These are phyloP conservation scores for Eira barbara DNA, from an alignment of 2,113 vertebrate species.

Conservation along the genomic window DNA sequence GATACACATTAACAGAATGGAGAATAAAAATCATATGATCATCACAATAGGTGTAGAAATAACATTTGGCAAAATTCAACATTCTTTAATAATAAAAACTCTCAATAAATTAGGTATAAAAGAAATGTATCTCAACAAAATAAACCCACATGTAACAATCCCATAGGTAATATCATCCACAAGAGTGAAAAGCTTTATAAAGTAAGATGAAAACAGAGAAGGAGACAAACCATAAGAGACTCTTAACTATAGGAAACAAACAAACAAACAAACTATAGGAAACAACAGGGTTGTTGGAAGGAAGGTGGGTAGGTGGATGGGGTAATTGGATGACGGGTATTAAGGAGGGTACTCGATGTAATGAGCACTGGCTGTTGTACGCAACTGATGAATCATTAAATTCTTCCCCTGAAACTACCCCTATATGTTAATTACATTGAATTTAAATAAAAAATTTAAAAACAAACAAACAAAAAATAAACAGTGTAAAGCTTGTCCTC, in stretches of 20 bases:
- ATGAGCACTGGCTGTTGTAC: background rate
- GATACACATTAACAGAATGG: background rate
- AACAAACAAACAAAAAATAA: background rate
- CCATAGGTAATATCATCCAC: background rate
- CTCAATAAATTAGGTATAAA: background rate
- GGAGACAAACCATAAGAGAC: background rate
- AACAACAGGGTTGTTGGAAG: background rate
- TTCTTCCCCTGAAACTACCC: background rate
- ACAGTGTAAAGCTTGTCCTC: background rate
- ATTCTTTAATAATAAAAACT: background rate
- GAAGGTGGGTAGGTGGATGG: background rate
- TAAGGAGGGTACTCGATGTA: background rate
- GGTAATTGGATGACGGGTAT: background rate
- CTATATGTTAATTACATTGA: background rate
- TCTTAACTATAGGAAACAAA: background rate
- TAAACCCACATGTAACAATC: background rate
- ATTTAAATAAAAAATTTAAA: background rate
- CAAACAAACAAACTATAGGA: too few species aligned
- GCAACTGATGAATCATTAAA: background rate
- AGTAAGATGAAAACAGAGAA: background rate
- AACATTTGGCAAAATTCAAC: background rate
- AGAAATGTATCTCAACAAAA: background rate
- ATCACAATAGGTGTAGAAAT: background rate
- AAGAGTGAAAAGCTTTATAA: background rate
- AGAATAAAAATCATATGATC: background rate